phyloP scores from a whole-genome alignment of 2,888 invertebrate genomes.

The Laothoe populi region DNA sequence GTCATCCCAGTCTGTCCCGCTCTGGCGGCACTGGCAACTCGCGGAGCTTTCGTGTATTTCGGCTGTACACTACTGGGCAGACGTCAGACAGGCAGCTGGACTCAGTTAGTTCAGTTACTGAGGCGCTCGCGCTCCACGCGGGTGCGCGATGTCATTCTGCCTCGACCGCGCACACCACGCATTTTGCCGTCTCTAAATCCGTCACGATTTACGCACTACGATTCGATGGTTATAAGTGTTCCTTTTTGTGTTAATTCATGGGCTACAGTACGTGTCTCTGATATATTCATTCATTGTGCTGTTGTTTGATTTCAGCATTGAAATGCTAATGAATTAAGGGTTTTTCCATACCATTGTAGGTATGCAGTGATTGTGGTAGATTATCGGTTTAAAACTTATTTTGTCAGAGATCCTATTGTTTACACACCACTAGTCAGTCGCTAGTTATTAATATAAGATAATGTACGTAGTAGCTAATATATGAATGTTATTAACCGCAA shows the following conservation, averaged over 20 bases:
- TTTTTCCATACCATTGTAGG: no score
- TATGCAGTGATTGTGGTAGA: neutral
- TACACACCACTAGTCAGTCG: neutral
- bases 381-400: neutral
- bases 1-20: constrained; percentile 56
- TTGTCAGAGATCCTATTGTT: neutral
- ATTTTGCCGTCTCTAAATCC: constrained; percentile 51
- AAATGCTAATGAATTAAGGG: neutral
- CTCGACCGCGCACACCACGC: constrained; percentile 40
- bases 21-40: constrained; percentile 54
- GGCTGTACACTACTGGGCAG: constrained; percentile 49
- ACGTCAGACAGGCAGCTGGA: constrained; percentile 38
- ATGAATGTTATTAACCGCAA: no score
- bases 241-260: constrained; percentile 39
- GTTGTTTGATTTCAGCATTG: constrained; percentile 4
- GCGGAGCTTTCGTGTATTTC: constrained; percentile 70
- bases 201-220: constrained; percentile 52
- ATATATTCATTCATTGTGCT: constrained; percentile 4
- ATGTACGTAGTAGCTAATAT: no score
- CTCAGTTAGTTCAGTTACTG: constrained; percentile 46
- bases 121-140: constrained; percentile 77
- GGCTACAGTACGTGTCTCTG: constrained; percentile 29
- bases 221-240: constrained; percentile 48
- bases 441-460: no score
- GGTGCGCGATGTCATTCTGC: constrained; percentile 46